Evolutionary conservation across 2,888 invertebrate species (phyloP), one percentile per base, ranked within the genome.

Genomic region (Clistopyga incitator): DNA sequence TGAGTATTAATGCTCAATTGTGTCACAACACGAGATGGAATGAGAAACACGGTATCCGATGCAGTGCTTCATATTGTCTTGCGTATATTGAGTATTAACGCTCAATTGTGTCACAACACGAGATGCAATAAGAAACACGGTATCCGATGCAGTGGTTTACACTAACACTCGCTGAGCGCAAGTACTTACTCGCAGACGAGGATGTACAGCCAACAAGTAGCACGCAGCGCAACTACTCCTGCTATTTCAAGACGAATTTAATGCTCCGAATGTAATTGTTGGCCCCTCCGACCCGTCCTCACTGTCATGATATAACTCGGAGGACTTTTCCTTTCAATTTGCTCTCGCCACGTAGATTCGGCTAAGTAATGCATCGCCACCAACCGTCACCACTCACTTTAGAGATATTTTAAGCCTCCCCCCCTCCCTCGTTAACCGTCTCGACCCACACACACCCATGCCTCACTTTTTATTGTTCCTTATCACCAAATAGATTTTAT

Each of bases 181-280:
- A n/a, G n/a, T 42, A 29, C 34, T 8, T 47, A 23, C 29, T n/a
- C 15, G 2, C 42, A 6, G 29, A n/a, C 15, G 11, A 15, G 13
- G 15, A 6, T 18, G 50, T 38, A 29, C 25, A 78, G 50, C 61
- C 20, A 59, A 47, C 38, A 38, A 64, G 38, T 29, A 47, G 68
- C 64, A 25, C 52, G 34, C 42, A 20, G 59, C 25, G 70, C 56
- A 70, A 76, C 38, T 42, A 74, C 64, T 81, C 54, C 52, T 42
- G 81, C 84, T 84, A 84, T 84, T 81, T 81, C 75, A 78, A 84
- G 84, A 81, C 64, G 68, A 70, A 78, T 77, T 70, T 50, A 74
- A 84, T 71, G 78, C 67, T 71, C 50, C 75, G 70, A 42, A 47
- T 70, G 23, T 59, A 65, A 23, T 42, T 56, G 54, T 80, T 68